Percentiles rank a stretch among this genome's conserved stretches.
phyloP scores from a whole-genome alignment of 2,888 invertebrate genomes.

The Ptilodon capucinus region DNA sequence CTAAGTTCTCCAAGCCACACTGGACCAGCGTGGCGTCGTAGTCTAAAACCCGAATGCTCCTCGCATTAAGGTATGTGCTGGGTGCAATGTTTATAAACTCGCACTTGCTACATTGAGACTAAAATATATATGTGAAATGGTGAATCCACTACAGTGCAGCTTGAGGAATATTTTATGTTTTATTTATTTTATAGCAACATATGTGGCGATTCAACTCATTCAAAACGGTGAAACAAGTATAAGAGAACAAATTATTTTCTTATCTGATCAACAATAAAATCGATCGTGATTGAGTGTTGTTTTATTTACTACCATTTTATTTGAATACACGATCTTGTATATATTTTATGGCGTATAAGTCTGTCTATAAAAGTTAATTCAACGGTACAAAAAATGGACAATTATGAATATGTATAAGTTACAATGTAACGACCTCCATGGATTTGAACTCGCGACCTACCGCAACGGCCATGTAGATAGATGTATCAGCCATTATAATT shows the following conservation, averaged over 20 bases:
- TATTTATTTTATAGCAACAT: not conserved
- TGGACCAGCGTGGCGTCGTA: too few species aligned
- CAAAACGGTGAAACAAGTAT: not conserved
- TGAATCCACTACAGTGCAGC: too few species aligned
- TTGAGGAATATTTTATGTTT: too few species aligned
- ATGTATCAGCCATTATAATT: not conserved
- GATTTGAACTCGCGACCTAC: conserved; percentile 9
- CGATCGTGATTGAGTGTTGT: not conserved
- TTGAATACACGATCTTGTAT: not conserved
- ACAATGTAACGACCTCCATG: conserved; percentile 1
- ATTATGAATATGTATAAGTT: conserved; percentile 4
- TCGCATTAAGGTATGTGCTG: too few species aligned
- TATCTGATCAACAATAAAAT: not conserved
- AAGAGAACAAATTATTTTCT: not conserved
- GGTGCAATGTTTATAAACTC: too few species aligned
- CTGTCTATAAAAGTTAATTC: not conserved
- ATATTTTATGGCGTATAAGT: not conserved
- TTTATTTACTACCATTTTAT: conserved; percentile 5
- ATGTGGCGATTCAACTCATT: not conserved
- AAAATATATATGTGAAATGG: too few species aligned
- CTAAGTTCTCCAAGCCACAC: too few species aligned
- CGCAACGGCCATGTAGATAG: not conserved
- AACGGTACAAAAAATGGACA: not conserved
- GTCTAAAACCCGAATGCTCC: too few species aligned
- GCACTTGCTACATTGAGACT: too few species aligned